Percentiles rank a stretch among this genome's conserved stretches.
phyloP scores from a whole-genome alignment of 2,888 invertebrate species.

The Tinea semifulvella region DNA sequence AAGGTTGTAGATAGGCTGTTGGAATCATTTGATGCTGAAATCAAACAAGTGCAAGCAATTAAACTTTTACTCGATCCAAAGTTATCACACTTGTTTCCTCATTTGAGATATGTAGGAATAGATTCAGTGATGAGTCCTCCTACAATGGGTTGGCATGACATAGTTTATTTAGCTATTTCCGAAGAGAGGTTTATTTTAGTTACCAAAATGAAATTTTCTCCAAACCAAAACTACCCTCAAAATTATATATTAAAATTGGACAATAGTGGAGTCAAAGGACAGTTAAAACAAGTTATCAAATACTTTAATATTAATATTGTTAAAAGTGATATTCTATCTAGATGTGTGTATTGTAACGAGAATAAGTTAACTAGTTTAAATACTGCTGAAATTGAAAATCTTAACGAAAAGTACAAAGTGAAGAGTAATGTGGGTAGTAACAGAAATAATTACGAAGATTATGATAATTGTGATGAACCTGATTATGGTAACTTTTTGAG shows the following conservation, averaged over 20 bases:
- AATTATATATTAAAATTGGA: constrained; percentile 64
- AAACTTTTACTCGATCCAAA: constrained; percentile 44
- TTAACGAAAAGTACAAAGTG: constrained; percentile 19
- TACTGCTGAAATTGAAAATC: constrained; percentile 31
- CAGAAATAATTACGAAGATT: constrained; percentile 17
- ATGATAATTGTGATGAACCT: constrained; percentile 33
- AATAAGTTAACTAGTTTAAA: constrained; percentile 34
- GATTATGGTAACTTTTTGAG: constrained; percentile 45
- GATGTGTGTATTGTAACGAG: constrained; percentile 73
- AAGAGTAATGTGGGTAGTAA: not conserved
- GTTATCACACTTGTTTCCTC: constrained; percentile 36
- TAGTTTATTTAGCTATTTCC: constrained; percentile 43
- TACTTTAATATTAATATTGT: constrained; percentile 72
- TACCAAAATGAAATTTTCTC: constrained; percentile 57
- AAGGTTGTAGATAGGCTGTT: constrained; percentile 36
- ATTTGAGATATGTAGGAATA: constrained; percentile 62
- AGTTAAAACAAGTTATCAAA: constrained; percentile 71
- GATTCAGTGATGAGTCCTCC: constrained; percentile 71
- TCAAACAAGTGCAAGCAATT: constrained; percentile 28
- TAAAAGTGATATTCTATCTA: constrained; percentile 72
- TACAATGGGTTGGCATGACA: constrained; percentile 53
- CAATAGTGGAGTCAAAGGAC: constrained; percentile 64
- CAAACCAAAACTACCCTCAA: constrained; percentile 61
- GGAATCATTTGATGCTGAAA: constrained; percentile 20
- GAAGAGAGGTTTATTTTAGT: constrained; percentile 43